Percentiles rank a stretch among this genome's conserved stretches.
Evolutionary conservation across 1,140 invertebrate genomes (phyloP).

Genomic region (Drosophila erecta): DNA sequence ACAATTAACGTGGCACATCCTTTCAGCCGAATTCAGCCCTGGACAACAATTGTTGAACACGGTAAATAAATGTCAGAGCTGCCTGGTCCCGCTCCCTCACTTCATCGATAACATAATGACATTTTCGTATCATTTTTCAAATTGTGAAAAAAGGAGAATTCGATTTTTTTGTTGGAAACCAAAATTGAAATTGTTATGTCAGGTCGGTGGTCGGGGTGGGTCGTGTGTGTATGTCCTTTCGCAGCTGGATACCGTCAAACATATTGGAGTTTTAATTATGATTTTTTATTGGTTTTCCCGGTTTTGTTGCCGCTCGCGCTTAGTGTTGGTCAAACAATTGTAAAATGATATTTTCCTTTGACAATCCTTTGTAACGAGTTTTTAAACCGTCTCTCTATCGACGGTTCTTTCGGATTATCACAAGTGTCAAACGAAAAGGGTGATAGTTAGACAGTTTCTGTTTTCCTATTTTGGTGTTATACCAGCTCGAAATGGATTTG

Average conservation of each 20-base stretch:
- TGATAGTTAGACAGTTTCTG: constrained; percentile 34
- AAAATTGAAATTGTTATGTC: constrained; percentile 82
- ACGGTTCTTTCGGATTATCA: constrained; percentile 56
- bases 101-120: constrained; percentile 77
- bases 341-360: constrained; percentile 66
- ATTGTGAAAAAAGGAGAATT: constrained; percentile 61
- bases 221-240: constrained; percentile 42
- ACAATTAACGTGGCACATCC: constrained; percentile 83
- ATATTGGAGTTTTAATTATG: constrained; percentile 81
- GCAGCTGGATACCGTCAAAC: constrained; percentile 72
- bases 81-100: constrained; percentile 16
- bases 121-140: constrained; percentile 83
- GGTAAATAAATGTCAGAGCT: constrained; percentile 82
- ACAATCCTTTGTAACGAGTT: constrained; percentile 62
- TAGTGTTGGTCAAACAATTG: constrained; percentile 77
- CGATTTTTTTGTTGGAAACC: constrained; percentile 56
- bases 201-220: constrained; percentile 48
- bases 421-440: constrained; percentile 58
- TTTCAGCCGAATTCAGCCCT: constrained; percentile 74
- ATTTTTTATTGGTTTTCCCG: constrained; percentile 74
- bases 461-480: constrained; percentile 27
- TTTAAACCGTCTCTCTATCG: constrained; percentile 49
- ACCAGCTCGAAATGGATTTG: constrained; percentile 33
- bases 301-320: constrained; percentile 64
- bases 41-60: constrained; percentile 77